phyloP scores from a whole-genome alignment of 2,888 invertebrate species.

The Campoplex capitator region DNA sequence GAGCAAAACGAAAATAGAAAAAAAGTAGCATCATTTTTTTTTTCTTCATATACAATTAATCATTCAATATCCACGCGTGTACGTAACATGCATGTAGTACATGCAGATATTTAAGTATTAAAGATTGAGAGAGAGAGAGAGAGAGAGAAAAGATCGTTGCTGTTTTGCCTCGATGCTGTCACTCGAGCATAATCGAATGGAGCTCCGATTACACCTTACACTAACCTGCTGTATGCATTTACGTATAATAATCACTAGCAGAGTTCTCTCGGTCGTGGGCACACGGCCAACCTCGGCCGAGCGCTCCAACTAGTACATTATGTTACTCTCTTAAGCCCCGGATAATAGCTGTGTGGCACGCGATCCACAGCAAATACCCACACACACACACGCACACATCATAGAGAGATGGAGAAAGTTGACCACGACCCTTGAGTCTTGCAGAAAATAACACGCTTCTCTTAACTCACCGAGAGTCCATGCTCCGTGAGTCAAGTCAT shows the following conservation, averaged over 20 bases:
- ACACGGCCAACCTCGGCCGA: slow-evolving; percentile 47
- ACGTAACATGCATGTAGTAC: neutral
- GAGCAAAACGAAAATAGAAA: neutral
- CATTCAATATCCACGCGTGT: neutral
- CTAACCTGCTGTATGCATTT: slow-evolving; percentile 29
- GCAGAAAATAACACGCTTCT: slow-evolving; percentile 65
- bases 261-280: slow-evolving; percentile 59
- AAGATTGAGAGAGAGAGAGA: neutral
- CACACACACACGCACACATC: slow-evolving; percentile 55
- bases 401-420: slow-evolving; percentile 80
- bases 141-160: neutral
- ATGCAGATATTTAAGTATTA: neutral
- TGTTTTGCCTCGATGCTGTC: slow-evolving; percentile 56
- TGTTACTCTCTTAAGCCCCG: slow-evolving; percentile 47
- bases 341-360: slow-evolving; percentile 73
- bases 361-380: slow-evolving; percentile 69
- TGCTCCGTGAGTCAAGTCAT: slow-evolving; percentile 32
- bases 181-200: slow-evolving; percentile 65
- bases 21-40: neutral
- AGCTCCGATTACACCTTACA: slow-evolving; percentile 55
- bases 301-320: slow-evolving; percentile 17
- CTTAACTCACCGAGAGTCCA: slow-evolving; percentile 23
- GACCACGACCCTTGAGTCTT: slow-evolving; percentile 78
- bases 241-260: slow-evolving; percentile 29
- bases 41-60: neutral